Evolutionary conservation across 2,113 vertebrate genomes (phyloP), one percentile per base, ranked within the genome.

Genomic region (Thryonomys swinderianus): DNA sequence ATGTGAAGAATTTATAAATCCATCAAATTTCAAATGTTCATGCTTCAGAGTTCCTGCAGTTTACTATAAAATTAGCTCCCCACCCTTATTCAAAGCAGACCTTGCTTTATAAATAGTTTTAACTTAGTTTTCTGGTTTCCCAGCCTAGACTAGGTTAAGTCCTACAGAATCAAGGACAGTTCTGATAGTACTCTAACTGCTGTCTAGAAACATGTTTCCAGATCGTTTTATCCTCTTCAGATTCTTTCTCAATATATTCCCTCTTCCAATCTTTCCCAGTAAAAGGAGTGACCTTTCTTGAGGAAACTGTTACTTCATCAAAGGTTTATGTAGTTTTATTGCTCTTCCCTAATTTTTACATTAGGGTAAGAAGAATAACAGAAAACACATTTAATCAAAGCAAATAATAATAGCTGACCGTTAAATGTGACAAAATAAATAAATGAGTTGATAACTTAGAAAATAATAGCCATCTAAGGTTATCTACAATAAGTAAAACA

Each of bases 61-160:
- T 95, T 66, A 20, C 34, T 20, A 3, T 67, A 32, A n/a, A 37
- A 17, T 84, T 30, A 25, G 4, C 37, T 71, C 40, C 48, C 20
- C 8, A 51, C 64, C 3, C 30, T 78, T 94, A 45, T 42, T 69
- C 57, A 88, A 62, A 85, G 78, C 59, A 66, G 32, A 32, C 25
- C 40, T 32, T 69, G 0, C 82, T 94, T 85, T 62, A 76, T 17
- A 93, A 84, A 57, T 74, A 34, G 62, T 66, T 71, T 88, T 79
- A 78, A 88, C 79, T 85, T 71, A 0, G 3, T 59, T 74, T 88
- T 91, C 62, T 94, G 55, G 27, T 62, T 97, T 93, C 37, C 59
- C 51, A 94, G 11, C 45, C 42, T 34, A 81, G 40, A 74, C 12
- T 34, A 62, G 37, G 66, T 85, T 82, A 73, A 88, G 53, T 93